Evolutionary conservation across 2,797 vertebrate species (phyloP), one percentile per base, ranked within the genome.

Genomic region (Harpagifer antarcticus): DNA sequence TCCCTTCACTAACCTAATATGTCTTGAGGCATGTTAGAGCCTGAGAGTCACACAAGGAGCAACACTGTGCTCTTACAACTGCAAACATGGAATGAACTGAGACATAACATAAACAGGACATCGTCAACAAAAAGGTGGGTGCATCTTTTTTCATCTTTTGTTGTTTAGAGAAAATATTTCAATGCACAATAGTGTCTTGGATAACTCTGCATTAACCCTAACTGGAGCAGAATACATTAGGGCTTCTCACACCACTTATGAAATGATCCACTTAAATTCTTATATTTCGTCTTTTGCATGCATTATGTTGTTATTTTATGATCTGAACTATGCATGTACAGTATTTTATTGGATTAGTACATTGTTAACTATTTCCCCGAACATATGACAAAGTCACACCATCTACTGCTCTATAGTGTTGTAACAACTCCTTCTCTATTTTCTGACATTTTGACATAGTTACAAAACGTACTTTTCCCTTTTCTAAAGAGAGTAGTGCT

Each of bases 1-100:
- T 31, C 83, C 74, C 33, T 43, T 68, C 3, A 19, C 73, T 91
- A 93, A 94, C 91, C 82, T 75, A 87, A 92, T 92, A 91, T 88
- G 61, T 63, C 60, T 71, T 5, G 33, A 83, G 86, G 76, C 71
- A 53, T 76, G 68, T 76, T 33, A 74, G 59, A 42, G 27, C n/a
- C 55, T 59, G 54, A 55, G 73, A 72, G 52, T 65, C 48, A 57
- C 12, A 20, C 52, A 9, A 33, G 43, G 50, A 81, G 52, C 10
- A 13, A 31, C 16, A 20, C n/a, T 5, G 9, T 59, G 65, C 56
- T 54, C 73, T 64, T 19, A 66, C 59, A 17, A 19, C 72, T 61
- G 49, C 60, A 73, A 65, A 59, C 2, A 93, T 91, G 90, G 83
- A 90, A 44, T 93, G 58, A 91, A 48, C 33, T n/a, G 54, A 50